Base-by-base conservation (phyloP, 2,113 vertebrate genomes). In the Zosterops pallidus region DNA sequence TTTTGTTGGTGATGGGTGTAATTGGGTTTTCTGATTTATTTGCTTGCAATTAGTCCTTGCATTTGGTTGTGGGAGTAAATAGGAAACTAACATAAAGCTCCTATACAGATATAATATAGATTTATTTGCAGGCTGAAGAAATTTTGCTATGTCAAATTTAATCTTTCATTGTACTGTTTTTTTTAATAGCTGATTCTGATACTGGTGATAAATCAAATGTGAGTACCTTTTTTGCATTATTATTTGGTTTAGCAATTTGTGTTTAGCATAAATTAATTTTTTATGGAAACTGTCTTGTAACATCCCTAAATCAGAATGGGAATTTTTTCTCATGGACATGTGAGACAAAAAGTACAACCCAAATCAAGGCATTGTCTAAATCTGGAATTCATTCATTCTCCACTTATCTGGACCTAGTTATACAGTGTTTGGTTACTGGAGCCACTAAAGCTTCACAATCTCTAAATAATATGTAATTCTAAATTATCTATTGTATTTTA, bases 171-270 rank as follows among this genome's bases (percentile, higher is more conserved):
- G 76, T 88, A 93, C 75, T 86, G 5, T 5, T 3, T 24, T 71
- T 89, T 76, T 95, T 37, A 83, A n/a, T 94, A 98, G 98, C 87
- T 35, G 97, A 97, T 79, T 94, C 94, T 93, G 95, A 97, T 44
- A 95, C 84, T 86, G 95, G 90, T 91, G 98, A 98, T 75, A 98
- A 97, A 91, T 97, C 98, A 62, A 97, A 98, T 22, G 97, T 95
- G 75, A 98, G 96, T 93, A 97, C 20, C 15, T 70, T 78, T 72
- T 94, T 53, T 68, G 5, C 47, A 25, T 80, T 14, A 2, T 37
- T 31, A 3, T 87, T 93, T 81, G 39, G 3, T 89, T 74, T 65
- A 78, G 44, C 9, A 3, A 46, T 53, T 80, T 1, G 5, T 68
- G 9, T 70, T 90, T 77, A 83, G 25, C 28, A 83, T 59, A 95